phyloP scores from a whole-genome alignment of 2,888 invertebrate genomes.

The Muscina levida region DNA sequence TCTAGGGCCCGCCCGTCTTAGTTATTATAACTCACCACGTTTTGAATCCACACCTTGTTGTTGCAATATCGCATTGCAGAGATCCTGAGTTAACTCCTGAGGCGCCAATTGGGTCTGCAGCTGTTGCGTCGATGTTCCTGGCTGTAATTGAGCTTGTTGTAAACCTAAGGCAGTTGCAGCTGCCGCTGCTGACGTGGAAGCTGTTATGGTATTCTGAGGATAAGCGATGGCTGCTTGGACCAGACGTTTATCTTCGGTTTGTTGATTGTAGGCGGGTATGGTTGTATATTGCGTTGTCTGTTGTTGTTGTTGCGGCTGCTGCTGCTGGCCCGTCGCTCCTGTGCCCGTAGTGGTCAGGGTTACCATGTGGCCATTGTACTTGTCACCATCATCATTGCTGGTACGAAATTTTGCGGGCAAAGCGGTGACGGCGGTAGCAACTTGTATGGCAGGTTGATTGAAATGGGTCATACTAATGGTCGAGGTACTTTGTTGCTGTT shows the following conservation, averaged over 20 bases:
- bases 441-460: slow-evolving; percentile 81
- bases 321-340: slow-evolving; percentile 54
- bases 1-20: slow-evolving; percentile 54
- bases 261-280: slow-evolving; percentile 71
- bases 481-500: slow-evolving; percentile 71
- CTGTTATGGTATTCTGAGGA: slow-evolving; percentile 73
- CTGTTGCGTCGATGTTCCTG: slow-evolving; percentile 65
- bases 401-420: slow-evolving; percentile 84
- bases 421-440: slow-evolving; percentile 75
- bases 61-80: slow-evolving; percentile 79
- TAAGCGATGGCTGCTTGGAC: slow-evolving; percentile 74
- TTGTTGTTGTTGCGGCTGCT: slow-evolving; percentile 71
- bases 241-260: slow-evolving; percentile 73
- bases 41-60: slow-evolving; percentile 78
- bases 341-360: slow-evolving; percentile 68
- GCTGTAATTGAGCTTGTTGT: slow-evolving; percentile 63
- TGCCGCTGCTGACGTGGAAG: slow-evolving; percentile 69
- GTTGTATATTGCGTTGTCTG: slow-evolving; percentile 75
- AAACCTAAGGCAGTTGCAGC: slow-evolving; percentile 65
- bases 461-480: slow-evolving; percentile 81
- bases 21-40: slow-evolving; percentile 71
- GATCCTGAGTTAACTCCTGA: slow-evolving; percentile 79
- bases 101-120: slow-evolving; percentile 75
- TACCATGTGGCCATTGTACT: slow-evolving; percentile 81
- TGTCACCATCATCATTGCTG: slow-evolving; percentile 79